A percentile compares a stretch with the other conserved stretches of the same genome.
Conservation (phyloP, 2,888 invertebrate genomes). For the Ernsta delagoae region DNA sequence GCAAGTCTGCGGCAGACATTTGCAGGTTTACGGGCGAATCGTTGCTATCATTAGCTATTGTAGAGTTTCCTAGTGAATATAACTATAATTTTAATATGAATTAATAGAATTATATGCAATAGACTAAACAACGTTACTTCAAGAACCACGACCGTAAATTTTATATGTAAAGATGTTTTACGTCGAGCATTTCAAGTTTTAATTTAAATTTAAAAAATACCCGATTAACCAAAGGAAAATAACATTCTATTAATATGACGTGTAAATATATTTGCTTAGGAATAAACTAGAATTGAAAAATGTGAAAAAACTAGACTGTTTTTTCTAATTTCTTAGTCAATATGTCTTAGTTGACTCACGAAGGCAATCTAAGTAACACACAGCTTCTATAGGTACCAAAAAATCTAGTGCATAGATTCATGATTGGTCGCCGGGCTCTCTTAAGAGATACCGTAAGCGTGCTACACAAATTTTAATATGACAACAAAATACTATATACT, state of each 20-base stretch:
- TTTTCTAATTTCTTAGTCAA: constrained; percentile 2
- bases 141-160: too few relatives aligned
- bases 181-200: neutral
- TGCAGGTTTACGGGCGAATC: constrained; percentile 24
- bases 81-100: too few relatives aligned
- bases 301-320: neutral
- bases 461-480: too few relatives aligned
- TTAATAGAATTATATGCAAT: too few relatives aligned
- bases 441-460: too few relatives aligned
- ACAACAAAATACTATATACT: neutral
- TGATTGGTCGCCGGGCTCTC: too few relatives aligned
- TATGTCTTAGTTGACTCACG: constrained; percentile 23
- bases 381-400: constrained; percentile 19
- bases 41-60: neutral
- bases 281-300: neutral
- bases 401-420: constrained; percentile 15
- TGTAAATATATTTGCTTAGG: constrained; percentile 9
- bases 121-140: too few relatives aligned
- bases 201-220: too few relatives aligned
- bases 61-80: neutral
- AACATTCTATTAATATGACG: neutral
- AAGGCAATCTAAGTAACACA: constrained; percentile 25
- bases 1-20: constrained; percentile 21
- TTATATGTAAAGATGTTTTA: too few relatives aligned
- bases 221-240: too few relatives aligned